Conservation (phyloP, 2,113 vertebrate genomes). For the Hypanus sabinus region DNA sequence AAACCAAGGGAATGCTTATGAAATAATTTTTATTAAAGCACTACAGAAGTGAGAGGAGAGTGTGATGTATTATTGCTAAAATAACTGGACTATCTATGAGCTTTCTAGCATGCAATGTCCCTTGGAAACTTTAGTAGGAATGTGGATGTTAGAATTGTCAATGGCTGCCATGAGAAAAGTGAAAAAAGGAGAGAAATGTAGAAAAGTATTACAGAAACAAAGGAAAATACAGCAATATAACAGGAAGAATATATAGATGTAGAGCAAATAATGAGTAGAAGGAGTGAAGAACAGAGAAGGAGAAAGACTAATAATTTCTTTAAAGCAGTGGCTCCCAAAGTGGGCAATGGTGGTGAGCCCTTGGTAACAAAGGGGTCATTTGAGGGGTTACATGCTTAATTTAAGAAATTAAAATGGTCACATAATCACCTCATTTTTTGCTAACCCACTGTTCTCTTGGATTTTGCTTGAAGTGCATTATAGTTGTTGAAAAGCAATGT, state of each 20-base stretch:
- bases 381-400: too few relatives aligned
- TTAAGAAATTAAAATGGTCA: too few relatives aligned
- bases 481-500: too few relatives aligned
- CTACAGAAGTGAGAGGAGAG: not conserved
- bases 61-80: not conserved
- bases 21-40: not conserved
- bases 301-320: not conserved
- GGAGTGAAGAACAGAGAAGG: not conserved
- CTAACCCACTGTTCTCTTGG: too few relatives aligned
- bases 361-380: too few relatives aligned
- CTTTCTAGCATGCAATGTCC: not conserved
- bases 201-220: not conserved
- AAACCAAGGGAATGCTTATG: not conserved
- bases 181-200: not conserved
- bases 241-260: not conserved
- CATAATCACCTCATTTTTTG: too few relatives aligned
- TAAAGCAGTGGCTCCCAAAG: not conserved
- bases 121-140: not conserved
- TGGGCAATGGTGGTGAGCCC: too few relatives aligned
- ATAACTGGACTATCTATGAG: not conserved
- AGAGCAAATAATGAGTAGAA: not conserved
- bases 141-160: not conserved
- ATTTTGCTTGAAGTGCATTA: too few relatives aligned
- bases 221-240: not conserved
- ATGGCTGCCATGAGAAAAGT: not conserved